A percentile compares a stretch with the other conserved stretches of the same genome.
Evolutionary conservation across 2,113 vertebrate genomes (phyloP).

Genomic region (Callithrix jacchus): DNA sequence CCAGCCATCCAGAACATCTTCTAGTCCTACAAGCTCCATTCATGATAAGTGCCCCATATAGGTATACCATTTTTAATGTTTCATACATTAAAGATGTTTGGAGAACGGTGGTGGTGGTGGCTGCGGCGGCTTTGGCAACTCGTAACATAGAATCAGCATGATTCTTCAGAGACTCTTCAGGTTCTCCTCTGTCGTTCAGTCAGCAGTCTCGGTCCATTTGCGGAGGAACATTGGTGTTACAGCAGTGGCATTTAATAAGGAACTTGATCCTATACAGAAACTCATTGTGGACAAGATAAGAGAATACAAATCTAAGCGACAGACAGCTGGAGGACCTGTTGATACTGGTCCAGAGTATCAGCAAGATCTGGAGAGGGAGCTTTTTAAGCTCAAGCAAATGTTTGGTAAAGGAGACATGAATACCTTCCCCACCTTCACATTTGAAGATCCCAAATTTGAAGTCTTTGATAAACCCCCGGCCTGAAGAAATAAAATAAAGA

Average conservation of each 20-base stretch:
- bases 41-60: background rate
- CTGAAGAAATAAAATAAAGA: too few relatives aligned
- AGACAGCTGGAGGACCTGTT: constrained; percentile 68
- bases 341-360: too few relatives aligned
- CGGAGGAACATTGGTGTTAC: constrained; percentile 94
- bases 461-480: too few relatives aligned
- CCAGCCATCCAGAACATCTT: background rate
- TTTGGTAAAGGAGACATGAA: too few relatives aligned
- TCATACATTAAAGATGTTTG: background rate
- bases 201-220: constrained; percentile 83
- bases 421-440: too few relatives aligned
- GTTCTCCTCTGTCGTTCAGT: constrained; percentile 87
- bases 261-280: constrained; percentile 95
- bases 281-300: constrained; percentile 97
- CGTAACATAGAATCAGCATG: constrained; percentile 85
- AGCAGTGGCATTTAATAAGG: constrained; percentile 88
- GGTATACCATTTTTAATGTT: background rate
- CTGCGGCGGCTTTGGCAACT: too few relatives aligned
- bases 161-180: constrained; percentile 87
- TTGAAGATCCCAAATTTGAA: too few relatives aligned
- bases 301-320: constrained; percentile 93
- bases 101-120: too few relatives aligned
- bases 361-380: too few relatives aligned
- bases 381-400: too few relatives aligned
- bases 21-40: background rate